A percentile compares a stretch with the other conserved stretches of the same genome.
Conservation (phyloP, 2,888 invertebrate species). For the Mimachlamys varia region DNA sequence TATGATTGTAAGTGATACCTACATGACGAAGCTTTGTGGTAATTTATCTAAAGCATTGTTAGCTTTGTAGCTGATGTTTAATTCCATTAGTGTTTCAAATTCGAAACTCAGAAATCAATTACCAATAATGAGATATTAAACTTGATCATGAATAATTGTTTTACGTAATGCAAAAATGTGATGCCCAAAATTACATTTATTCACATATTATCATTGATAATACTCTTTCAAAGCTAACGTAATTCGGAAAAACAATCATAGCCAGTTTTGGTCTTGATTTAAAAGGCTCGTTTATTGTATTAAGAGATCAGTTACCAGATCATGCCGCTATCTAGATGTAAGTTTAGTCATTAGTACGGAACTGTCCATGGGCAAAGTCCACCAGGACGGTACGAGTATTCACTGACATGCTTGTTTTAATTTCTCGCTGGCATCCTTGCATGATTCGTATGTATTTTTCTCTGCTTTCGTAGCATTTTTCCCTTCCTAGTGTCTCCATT, state of each 20-base stretch:
- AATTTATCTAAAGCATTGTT: background rate
- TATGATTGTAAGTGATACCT: background rate
- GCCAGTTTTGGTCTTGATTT: background rate
- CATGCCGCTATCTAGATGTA: background rate
- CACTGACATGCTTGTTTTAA: no score
- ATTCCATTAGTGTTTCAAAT: background rate
- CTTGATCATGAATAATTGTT: no score
- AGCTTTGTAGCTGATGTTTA: background rate
- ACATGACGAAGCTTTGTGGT: background rate
- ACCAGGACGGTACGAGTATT: no score
- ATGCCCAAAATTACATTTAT: background rate
- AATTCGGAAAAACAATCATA: background rate
- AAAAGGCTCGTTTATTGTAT: background rate
- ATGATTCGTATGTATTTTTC: no score
- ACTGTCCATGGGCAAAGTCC: background rate
- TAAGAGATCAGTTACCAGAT: slow-evolving; percentile 4
- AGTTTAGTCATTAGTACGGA: background rate
- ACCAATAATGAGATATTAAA: background rate
- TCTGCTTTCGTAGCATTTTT: no score
- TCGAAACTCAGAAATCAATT: background rate
- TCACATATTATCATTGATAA: background rate
- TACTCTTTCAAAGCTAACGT: background rate
- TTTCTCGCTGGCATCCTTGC: no score
- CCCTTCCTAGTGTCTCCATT: no score
- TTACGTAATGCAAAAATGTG: no score